These are phyloP conservation scores for Phocoena sinus DNA, from an alignment of 2,113 vertebrate genomes.

Conservation along the genomic window DNA sequence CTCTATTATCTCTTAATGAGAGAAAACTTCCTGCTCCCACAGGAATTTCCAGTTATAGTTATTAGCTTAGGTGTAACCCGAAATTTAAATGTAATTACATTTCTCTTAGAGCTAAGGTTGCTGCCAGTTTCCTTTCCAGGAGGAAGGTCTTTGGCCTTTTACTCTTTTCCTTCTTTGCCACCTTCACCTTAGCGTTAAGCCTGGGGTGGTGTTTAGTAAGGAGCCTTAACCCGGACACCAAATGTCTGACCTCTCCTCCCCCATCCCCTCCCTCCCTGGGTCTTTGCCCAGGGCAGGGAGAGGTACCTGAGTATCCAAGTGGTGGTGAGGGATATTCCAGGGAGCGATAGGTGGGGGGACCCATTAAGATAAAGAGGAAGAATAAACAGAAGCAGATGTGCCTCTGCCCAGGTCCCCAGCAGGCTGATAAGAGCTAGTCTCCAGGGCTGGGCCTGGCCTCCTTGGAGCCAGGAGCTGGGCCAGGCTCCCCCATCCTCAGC, in stretches of 20 bases:
- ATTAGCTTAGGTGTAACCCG: slow-evolving; percentile 14
- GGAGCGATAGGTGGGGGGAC: neutral
- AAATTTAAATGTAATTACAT: slow-evolving; percentile 2
- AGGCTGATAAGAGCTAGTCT: slow-evolving; percentile 22
- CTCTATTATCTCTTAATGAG: neutral
- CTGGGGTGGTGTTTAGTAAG: neutral
- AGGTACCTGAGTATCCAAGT: neutral
- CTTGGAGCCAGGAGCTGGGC: neutral
- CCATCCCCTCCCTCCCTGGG: neutral
- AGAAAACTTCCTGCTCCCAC: slow-evolving; percentile 19
- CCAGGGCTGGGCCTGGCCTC: neutral
- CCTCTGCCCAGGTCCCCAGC: neutral
- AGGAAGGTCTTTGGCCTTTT: neutral
- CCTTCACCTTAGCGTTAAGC: neutral
- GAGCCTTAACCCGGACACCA: neutral
- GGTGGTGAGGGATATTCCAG: neutral
- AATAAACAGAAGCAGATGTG: slow-evolving; percentile 59
- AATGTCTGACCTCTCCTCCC: neutral
- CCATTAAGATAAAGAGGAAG: slow-evolving; percentile 44
- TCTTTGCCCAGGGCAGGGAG: neutral
- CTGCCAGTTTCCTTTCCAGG: neutral
- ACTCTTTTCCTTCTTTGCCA: neutral
- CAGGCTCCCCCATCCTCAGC: neutral
- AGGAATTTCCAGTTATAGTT: slow-evolving; percentile 47
- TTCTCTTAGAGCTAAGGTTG: neutral